phyloP scores from a whole-genome alignment of 35 echinoderm and acorn worm species.

The Apostichopus californicus region DNA sequence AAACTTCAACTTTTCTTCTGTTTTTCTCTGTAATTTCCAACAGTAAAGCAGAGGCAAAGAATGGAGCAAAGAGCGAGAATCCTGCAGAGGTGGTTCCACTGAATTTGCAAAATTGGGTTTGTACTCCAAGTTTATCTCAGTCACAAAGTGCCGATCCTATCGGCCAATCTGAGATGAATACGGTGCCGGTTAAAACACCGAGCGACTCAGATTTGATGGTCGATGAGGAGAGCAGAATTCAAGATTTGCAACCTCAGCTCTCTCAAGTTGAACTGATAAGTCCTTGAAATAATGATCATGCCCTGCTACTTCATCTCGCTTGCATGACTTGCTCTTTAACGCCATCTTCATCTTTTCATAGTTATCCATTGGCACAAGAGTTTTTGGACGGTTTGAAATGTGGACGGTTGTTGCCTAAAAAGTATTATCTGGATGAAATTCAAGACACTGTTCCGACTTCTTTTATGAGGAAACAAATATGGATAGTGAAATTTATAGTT shows the following conservation, averaged over 20 bases:
- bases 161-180: neutral
- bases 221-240: neutral
- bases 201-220: constrained; percentile 11
- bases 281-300: neutral
- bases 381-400: too few relatives aligned
- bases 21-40: neutral
- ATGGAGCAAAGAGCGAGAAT: neutral
- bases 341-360: too few relatives aligned
- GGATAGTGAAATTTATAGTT: too few relatives aligned
- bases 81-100: constrained; percentile 4
- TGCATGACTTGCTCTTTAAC: too few relatives aligned
- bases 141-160: neutral
- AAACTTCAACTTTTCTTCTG: too few relatives aligned
- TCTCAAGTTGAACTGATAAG: neutral
- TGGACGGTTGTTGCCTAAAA: too few relatives aligned
- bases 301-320: too few relatives aligned
- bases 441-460: too few relatives aligned
- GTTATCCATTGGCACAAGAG: too few relatives aligned
- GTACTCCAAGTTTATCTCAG: constrained; percentile 33
- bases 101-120: neutral
- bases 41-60: constrained; percentile 27
- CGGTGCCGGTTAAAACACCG: neutral
- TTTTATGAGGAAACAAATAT: too few relatives aligned
- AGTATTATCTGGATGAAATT: too few relatives aligned
- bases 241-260: constrained; percentile 7